phyloP scores from a whole-genome alignment of 2,113 vertebrate genomes.

The Nestor notabilis region DNA sequence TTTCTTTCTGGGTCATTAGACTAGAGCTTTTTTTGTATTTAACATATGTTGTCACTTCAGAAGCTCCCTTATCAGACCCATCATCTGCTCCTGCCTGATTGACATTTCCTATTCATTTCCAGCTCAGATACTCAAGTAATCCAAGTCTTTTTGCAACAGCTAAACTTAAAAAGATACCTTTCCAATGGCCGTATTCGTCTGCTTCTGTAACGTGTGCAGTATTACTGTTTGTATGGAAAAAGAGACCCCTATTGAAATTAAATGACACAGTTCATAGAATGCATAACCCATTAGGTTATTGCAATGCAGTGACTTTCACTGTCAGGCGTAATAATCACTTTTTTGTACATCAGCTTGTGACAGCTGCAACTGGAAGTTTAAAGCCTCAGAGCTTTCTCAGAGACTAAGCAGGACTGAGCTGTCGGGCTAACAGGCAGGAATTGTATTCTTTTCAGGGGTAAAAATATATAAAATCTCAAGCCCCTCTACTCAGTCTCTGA shows the following conservation, averaged over 20 bases:
- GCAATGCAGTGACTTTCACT: neutral
- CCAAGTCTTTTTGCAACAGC: neutral
- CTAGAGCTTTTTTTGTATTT: neutral
- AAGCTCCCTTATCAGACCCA: neutral
- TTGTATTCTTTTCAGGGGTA: neutral
- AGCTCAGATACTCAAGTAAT: neutral
- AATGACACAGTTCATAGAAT: neutral
- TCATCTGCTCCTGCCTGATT: neutral
- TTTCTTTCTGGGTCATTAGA: neutral
- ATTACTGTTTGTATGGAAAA: neutral
- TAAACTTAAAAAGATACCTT: neutral
- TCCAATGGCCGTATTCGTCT: neutral
- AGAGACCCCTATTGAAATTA: neutral
- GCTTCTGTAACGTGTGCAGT: neutral
- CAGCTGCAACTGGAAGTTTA: neutral
- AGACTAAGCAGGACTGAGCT: neutral
- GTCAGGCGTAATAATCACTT: neutral
- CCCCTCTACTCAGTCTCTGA: rapidly evolving
- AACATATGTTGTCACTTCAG: neutral
- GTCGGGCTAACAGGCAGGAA: neutral
- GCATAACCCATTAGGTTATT: neutral
- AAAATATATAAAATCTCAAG: neutral
- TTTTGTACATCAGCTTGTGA: neutral
- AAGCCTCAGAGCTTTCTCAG: neutral
- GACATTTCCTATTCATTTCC: neutral